Evolutionary conservation across 2,888 invertebrate genomes (phyloP), one percentile per base, ranked within the genome.

Genomic region (Drosophila mimetica): DNA sequence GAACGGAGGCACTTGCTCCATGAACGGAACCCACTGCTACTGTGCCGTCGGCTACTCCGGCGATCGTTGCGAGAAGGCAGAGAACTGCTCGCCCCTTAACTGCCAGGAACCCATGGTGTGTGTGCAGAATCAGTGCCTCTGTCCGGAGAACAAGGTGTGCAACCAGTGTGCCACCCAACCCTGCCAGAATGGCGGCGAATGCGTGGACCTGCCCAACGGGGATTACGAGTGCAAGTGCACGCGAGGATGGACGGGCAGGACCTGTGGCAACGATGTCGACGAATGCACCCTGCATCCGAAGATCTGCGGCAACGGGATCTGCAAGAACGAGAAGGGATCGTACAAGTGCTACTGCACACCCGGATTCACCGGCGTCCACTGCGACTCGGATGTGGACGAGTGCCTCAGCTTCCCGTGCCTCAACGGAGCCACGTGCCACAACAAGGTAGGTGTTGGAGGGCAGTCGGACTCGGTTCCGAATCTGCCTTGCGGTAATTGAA

Each of bases 341-440:
- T 97, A 95, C 92, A 95, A 96, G 86, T 98, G 98, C 91, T 96
- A 95, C 86, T 98, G 97, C 90, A 94, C 93, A 52, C 96, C 96
- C n/a, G 98, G 98, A 2, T 97, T 94, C 90, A 96, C 97, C 13
- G 97, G 97, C 16, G 94, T 95, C 85, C 94, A 94, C 75, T 98
- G 97, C 90, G 95, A 96, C 86, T 93, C 95, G 59, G 96, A 97
- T 91, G 96, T 97, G 81, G 96, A 97, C 90, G 97, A 97, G 91
- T 97, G 97, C 86, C 93, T 97, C 13, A 96, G 96, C 28, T 94
- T 94, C 65, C 97, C 97, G 0, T 97, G 97, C 89, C 94, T 94
- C 83, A 96, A 97, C 90, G 95, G 95, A 76, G 97, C 96, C 34
- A 95, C 95, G 1, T 97, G 97, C 89, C 93, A 95, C 77, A 96